phyloP scores from a whole-genome alignment of 2,888 invertebrate genomes.

The Tiliacea citrago region DNA sequence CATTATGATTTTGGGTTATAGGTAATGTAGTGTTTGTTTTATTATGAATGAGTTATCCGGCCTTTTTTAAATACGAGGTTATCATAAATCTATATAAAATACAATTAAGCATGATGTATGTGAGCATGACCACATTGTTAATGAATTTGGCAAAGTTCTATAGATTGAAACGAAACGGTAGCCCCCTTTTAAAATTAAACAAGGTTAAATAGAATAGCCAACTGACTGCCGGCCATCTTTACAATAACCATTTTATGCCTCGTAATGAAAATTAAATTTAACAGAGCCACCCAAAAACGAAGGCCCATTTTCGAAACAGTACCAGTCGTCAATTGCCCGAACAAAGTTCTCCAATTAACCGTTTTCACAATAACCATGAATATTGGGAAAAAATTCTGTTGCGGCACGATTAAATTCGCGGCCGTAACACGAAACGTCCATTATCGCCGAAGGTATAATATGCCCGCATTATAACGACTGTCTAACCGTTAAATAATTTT shows the following conservation, averaged over 20 bases:
- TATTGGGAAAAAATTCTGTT: constrained; percentile 65
- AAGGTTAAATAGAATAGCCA: not conserved
- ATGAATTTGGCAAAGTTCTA: not conserved
- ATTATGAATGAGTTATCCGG: not conserved
- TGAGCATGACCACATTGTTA: not conserved
- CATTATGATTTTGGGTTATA: constrained; percentile 3
- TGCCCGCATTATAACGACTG: constrained; percentile 60
- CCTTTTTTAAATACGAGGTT: not conserved
- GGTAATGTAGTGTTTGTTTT: not conserved
- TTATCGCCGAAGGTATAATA: constrained; percentile 65
- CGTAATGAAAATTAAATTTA: constrained; percentile 62
- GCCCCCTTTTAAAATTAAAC: constrained; percentile 8
- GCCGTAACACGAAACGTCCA: constrained; percentile 73
- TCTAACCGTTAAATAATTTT: constrained; percentile 69
- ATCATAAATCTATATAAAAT: not conserved
- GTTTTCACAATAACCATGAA: constrained; percentile 65
- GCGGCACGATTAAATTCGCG: constrained; percentile 68
- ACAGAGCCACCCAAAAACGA: constrained; percentile 58
- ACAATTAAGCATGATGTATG: not conserved
- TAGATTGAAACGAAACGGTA: not conserved
- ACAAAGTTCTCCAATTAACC: constrained; percentile 73
- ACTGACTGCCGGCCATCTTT: constrained; percentile 22
- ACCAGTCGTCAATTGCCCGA: constrained; percentile 68
- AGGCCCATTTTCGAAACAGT: constrained; percentile 59
- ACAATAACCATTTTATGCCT: constrained; percentile 32